Percentiles rank a stretch among this genome's conserved stretches.
phyloP scores from a whole-genome alignment of 2,888 invertebrate genomes.

The Aquatica leii region DNA sequence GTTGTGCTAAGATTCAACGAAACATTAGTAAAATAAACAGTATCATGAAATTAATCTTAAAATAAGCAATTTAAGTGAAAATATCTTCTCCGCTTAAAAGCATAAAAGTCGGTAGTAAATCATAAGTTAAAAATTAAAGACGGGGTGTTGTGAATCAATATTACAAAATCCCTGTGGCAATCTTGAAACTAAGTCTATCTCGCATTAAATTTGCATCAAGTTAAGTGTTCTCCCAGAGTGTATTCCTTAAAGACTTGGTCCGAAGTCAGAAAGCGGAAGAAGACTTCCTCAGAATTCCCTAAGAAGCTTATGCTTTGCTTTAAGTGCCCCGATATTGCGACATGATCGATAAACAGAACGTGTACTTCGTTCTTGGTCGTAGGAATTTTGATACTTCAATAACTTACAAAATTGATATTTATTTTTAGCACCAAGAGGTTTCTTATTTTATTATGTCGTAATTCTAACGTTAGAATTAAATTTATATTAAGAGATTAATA shows the following conservation, averaged over 20 bases:
- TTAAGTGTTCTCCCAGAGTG: constrained; percentile 57
- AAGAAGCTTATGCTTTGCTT: constrained; percentile 59
- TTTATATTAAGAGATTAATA: constrained; percentile 2
- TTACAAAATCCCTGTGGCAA: constrained; percentile 44
- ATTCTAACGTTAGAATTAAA: background rate
- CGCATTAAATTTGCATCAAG: constrained; percentile 63
- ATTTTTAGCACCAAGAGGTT: constrained; percentile 15
- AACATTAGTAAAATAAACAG: constrained; percentile 19
- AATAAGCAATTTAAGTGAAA: constrained; percentile 25
- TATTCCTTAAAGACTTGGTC: constrained; percentile 53
- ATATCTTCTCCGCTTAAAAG: constrained; percentile 36
- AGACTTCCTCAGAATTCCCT: constrained; percentile 58
- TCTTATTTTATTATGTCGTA: background rate
- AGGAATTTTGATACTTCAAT: constrained; percentile 36
- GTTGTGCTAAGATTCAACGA: constrained; percentile 14
- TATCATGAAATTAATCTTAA: constrained; percentile 26
- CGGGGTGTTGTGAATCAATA: constrained; percentile 42
- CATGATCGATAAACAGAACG: constrained; percentile 58
- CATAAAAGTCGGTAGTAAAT: constrained; percentile 39
- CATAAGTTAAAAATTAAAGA: constrained; percentile 43
- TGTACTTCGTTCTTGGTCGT: constrained; percentile 36
- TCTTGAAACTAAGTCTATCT: constrained; percentile 51
- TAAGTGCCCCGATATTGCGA: constrained; percentile 60
- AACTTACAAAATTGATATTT: constrained; percentile 17
- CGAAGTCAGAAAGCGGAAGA: constrained; percentile 53